Conservation (phyloP, 1,140 invertebrate genomes). For the Armadillidium nasatum region DNA sequence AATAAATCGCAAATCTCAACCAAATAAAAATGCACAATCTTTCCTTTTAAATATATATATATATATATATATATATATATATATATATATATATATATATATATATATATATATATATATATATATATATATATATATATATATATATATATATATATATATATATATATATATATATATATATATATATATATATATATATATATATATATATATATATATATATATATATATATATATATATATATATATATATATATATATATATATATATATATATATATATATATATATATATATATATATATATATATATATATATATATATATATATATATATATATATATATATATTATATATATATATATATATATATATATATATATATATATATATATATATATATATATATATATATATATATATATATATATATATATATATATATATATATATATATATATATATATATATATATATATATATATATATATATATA, state of each 20-base stretch:
- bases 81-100: not conserved
- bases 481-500: conserved; percentile 15
- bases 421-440: too few relatives aligned
- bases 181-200: not conserved
- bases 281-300: too few relatives aligned
- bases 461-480: not conserved
- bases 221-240: not conserved
- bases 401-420: too few relatives aligned
- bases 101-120: not conserved
- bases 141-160: too few relatives aligned
- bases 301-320: too few relatives aligned
- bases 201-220: not conserved
- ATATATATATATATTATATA: not conserved
- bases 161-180: too few relatives aligned
- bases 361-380: not conserved
- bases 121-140: not conserved
- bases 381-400: not conserved
- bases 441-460: not conserved
- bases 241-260: too few relatives aligned
- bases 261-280: too few relatives aligned
- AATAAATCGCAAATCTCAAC: not conserved
- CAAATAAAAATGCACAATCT: not conserved
- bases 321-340: conserved; percentile 15
- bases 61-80: conserved; percentile 15
- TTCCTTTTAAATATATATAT: not conserved